Base-by-base conservation (phyloP, 2,888 invertebrate species). In the Hypomecis atomaria region DNA sequence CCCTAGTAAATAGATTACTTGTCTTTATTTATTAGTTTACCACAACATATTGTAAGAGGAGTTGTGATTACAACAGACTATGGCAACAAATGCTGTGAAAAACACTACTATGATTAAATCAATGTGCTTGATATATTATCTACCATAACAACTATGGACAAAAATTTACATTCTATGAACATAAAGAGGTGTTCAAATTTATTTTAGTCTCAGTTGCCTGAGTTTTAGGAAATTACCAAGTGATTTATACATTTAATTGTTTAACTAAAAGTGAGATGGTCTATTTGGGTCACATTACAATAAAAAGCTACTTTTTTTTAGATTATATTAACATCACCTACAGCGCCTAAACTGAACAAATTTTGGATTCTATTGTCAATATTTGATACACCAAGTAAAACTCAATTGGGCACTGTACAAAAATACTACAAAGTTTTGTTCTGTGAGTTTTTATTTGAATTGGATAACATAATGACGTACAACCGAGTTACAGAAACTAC, bases 101-200 rank as follows among this genome's bases (percentile, higher is more conserved):
- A n/a, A n/a, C n/a, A n/a, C n/a, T n/a, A n/a, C n/a, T n/a, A n/a
- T n/a, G n/a, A n/a, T 8, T 36, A 9, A 54, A 7, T 10, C 42
- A 52, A 48, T 59, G 66, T 65, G 65, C 65, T 57, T 38, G 42
- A 48, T 45, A 57, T 42, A 49, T 48, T 42, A 49, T 48, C 66
- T 62, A 66, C 56, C 66, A 66, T 66, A 23, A 52, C 62, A 66
- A 49, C 66, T 66, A 65, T 48, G 34, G 55, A 59, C 47, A 55
- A 50, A 36, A 10, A 52, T 40, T 42, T 48, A 57, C 58, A 62
- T 59, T 49, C 45, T 50, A 53, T 4, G 13, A 52, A 49, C 55
- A 49, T 50, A 40, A 55, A 53, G 7, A 23, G 13, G 54, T 59
- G 59, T 43, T 56, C 4, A 56, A 44, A 47, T 45, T n/a, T 52